phyloP scores from a whole-genome alignment of 2,113 vertebrate species.

The Willisornis vidua region DNA sequence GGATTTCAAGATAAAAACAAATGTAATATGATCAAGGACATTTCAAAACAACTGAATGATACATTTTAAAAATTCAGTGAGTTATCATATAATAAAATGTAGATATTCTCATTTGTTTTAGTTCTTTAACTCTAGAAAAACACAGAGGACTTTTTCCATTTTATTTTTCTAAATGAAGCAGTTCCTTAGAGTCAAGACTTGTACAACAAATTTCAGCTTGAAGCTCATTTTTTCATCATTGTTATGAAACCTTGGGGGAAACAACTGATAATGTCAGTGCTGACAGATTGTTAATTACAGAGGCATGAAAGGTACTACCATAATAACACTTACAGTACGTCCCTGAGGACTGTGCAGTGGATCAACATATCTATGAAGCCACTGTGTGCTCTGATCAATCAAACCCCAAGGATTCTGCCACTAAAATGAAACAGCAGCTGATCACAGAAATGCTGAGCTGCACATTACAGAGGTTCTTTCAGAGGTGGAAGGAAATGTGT shows the following conservation, averaged over 20 bases:
- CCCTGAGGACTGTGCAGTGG: neutral
- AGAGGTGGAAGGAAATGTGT: neutral
- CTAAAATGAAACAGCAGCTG: neutral
- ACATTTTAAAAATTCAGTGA: neutral
- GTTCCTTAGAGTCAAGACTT: neutral
- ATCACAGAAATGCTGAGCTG: neutral
- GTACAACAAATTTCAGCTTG: neutral
- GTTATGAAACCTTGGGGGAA: conserved; percentile 24
- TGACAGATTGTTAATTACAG: conserved; percentile 47
- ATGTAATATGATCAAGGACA: neutral
- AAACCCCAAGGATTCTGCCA: neutral
- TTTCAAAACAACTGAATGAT: neutral
- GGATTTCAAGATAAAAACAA: neutral
- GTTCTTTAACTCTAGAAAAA: neutral
- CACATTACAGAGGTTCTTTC: neutral
- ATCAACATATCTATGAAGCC: neutral
- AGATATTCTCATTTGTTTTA: neutral
- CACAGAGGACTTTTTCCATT: neutral
- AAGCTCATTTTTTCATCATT: neutral
- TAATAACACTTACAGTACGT: neutral
- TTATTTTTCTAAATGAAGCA: neutral
- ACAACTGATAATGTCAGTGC: conserved; percentile 11
- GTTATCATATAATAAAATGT: neutral
- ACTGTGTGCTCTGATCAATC: neutral
- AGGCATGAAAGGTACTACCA: neutral